A percentile compares a stretch with the other conserved stretches of the same genome.
These are phyloP conservation scores for Phlogophora meticulosa DNA, from an alignment of 2,888 invertebrate species.

Conservation along the genomic window DNA sequence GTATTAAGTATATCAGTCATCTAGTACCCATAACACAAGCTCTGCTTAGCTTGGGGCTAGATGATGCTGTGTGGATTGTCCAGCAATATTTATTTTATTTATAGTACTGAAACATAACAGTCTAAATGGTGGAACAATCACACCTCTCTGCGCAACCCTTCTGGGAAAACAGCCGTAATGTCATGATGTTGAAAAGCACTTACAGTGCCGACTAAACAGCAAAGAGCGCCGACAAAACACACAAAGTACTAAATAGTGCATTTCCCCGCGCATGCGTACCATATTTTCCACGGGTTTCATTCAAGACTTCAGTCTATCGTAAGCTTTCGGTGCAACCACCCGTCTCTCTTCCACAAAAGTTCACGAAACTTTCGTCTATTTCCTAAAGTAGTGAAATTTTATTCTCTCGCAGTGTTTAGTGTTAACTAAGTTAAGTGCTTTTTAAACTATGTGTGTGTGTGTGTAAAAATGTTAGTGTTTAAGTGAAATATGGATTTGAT, in stretches of 20 bases:
- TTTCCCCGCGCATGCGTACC: constrained; percentile 55
- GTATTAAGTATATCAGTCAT: no score
- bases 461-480: constrained; percentile 32
- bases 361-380: constrained; percentile 55
- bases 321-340: constrained; percentile 46
- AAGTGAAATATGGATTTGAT: constrained; percentile 43
- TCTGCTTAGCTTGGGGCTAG: no score
- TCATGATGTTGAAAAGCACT: no score
- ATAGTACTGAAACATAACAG: no score
- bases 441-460: constrained; percentile 26
- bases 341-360: constrained; percentile 40
- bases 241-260: constrained; percentile 7
- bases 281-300: constrained; percentile 25
- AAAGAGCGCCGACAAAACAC: neutral
- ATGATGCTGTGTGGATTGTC: no score
- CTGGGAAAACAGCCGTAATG: no score
- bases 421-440: constrained; percentile 10
- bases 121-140: no score
- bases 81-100: no score
- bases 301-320: constrained; percentile 49
- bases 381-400: constrained; percentile 16
- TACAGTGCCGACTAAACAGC: neutral
- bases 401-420: constrained; percentile 15
- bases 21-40: no score
- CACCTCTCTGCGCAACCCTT: no score